Base-by-base conservation (phyloP, 2,888 invertebrate species). In the Rosalia funebris region DNA sequence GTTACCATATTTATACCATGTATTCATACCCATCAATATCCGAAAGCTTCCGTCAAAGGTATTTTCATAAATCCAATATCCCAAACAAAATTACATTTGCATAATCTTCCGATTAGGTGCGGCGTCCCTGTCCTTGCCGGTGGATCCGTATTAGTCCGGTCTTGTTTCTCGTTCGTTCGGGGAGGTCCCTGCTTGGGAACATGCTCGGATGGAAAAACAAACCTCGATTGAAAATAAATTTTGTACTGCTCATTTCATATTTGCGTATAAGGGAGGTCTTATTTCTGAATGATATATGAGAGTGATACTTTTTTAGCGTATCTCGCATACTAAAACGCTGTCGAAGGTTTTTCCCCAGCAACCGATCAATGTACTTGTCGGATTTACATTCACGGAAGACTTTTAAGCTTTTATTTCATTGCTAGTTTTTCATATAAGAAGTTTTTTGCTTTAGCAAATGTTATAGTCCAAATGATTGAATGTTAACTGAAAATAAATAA, bases 21-120 rank as follows among this genome's bases (percentile, higher is more conserved):
- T 67, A 70, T 73, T 71, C 71, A 67, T 68, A 72, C 65, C 73
- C 75, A 75, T 76, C 77, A 74, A 76, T 72, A 71, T 69, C 66
- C 59, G 46, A 46, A 58, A 71, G 70, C 73, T 73, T 72, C 71
- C 76, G 75, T 75, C 75, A 73, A 74, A 76, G 75, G 74, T 75
- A 78, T 78, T 77, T 79, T 77, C 79, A 78, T 78, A 78, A 80
- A 81, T 80, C 79, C 81, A 81, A 81, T 81, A 80, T 79, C 77
- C 78, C 76, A 77, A 79, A 79, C 79, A 77, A 79, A 79, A 80
- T 81, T 79, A 76, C 79, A 81, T 80, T 81, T 80, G 74, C 81
- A 80, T 81, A 81, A 81, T 79, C 80, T 79, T 77, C 74, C 79
- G 78, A 78, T 79, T 79, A 79, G 73, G 71, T 70, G 69, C 62